Conservation (phyloP, 1,140 invertebrate species). For the Polypedilum vanderplanki region DNA sequence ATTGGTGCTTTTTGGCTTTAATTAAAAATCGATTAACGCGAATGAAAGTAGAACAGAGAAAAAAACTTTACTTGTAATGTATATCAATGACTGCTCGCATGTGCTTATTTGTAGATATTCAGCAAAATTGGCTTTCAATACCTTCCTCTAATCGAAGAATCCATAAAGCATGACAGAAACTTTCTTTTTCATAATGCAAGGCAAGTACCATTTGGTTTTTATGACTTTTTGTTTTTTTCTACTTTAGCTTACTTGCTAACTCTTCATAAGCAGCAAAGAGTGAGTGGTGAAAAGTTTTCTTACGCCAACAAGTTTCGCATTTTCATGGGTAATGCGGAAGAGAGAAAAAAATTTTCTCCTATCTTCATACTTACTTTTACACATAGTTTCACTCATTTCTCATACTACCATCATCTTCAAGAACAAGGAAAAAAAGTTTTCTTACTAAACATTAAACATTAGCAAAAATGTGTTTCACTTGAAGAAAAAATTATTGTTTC, state of each 20-base stretch:
- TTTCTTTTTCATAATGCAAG: not conserved
- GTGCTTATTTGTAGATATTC: too few species aligned
- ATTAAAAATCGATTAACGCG: constrained; percentile 9
- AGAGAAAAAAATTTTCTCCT: not conserved
- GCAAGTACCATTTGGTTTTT: constrained; percentile 11
- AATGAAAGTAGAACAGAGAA: too few species aligned
- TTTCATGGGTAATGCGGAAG: constrained; percentile 11
- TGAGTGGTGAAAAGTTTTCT: not conserved
- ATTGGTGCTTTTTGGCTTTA: not conserved
- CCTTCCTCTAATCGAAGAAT: not conserved
- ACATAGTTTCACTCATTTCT: too few species aligned
- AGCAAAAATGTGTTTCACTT: constrained; percentile 12
- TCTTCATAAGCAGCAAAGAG: not conserved
- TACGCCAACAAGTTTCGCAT: constrained; percentile 17
- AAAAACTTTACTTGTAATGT: too few species aligned
- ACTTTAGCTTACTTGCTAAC: too few species aligned
- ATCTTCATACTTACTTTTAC: too few species aligned
- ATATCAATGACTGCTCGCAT: too few species aligned
- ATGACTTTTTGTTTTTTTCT: constrained; percentile 1
- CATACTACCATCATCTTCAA: too few species aligned
- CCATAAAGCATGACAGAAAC: constrained; percentile 16
- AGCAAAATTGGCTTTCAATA: too few species aligned
- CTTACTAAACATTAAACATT: constrained; percentile 19
- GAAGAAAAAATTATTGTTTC: constrained; percentile 14
- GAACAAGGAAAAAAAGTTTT: not conserved